Percentiles rank a stretch among this genome's conserved stretches.
Evolutionary conservation across 2,797 vertebrate genomes (phyloP).

Genomic region (Paedocypris micromegethes): DNA sequence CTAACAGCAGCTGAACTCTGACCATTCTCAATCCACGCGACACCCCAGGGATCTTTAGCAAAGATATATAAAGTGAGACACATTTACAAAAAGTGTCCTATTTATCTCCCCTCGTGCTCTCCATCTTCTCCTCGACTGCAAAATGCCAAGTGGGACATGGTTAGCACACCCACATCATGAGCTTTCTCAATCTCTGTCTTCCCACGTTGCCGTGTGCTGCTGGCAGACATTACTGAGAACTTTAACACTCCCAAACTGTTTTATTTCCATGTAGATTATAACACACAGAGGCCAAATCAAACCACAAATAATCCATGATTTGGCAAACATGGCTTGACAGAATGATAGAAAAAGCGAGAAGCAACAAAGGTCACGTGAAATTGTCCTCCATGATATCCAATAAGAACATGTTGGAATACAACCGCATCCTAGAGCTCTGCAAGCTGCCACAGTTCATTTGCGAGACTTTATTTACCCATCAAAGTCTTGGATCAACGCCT

Average conservation of each 20-base stretch:
- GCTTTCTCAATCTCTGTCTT: conserved; percentile 19
- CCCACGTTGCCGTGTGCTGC: conserved; percentile 6
- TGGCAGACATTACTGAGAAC: conserved; percentile 35
- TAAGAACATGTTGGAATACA: conserved; percentile 27
- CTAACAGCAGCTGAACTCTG: conserved; percentile 33
- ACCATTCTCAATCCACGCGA: conserved; percentile 12
- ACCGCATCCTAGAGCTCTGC: conserved; percentile 17
- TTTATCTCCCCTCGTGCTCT: conserved; percentile 10
- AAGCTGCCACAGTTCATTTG: conserved; percentile 15
- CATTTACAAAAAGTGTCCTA: conserved; percentile 28
- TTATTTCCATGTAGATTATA: conserved; percentile 37
- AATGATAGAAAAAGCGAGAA: conserved; percentile 2
- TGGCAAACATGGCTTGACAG: conserved; percentile 23
- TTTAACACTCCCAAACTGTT: conserved; percentile 37
- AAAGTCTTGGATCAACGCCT: conserved; percentile 18
- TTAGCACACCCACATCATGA: conserved; percentile 19
- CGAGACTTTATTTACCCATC: conserved; percentile 25
- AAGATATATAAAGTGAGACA: conserved; percentile 33
- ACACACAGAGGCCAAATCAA: conserved; percentile 27
- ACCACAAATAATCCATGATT: conserved; percentile 9
- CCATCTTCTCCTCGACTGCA: conserved; percentile 8
- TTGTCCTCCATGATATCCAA: conserved; percentile 30
- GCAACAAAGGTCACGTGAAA: conserved; percentile 23
- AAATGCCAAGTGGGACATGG: conserved; percentile 35
- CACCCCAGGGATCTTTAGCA: conserved; percentile 28